Conservation (phyloP, 2,797 vertebrate genomes). For the Sebastes cheni region DNA sequence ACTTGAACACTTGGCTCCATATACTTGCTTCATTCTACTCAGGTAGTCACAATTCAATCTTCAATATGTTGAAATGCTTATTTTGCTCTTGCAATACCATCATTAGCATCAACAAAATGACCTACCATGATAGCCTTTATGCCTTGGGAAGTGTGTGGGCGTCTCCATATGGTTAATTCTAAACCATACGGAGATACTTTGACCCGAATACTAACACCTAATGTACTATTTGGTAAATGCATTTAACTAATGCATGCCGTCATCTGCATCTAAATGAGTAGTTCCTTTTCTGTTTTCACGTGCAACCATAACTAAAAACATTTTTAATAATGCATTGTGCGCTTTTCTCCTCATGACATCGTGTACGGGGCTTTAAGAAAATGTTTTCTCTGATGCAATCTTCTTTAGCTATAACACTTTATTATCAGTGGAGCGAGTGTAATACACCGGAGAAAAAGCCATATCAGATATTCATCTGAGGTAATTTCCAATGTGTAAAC, state of each 20-base stretch:
- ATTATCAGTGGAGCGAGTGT: constrained; percentile 37
- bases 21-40: background rate
- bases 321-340: background rate
- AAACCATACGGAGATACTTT: background rate
- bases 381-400: constrained; percentile 34
- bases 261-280: background rate
- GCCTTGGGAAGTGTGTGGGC: background rate
- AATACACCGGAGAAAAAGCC: constrained; percentile 32
- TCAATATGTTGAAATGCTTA: background rate
- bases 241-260: background rate
- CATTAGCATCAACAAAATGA: background rate
- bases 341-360: background rate
- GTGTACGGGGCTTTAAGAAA: constrained; percentile 12
- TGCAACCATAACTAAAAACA: background rate
- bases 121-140: background rate
- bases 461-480: constrained; percentile 54
- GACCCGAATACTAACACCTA: background rate
- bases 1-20: background rate
- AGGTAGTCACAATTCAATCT: background rate
- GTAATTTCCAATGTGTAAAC: constrained; percentile 70
- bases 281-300: background rate
- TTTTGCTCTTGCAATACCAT: background rate
- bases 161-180: background rate
- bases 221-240: background rate
- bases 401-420: constrained; percentile 31